phyloP scores from a whole-genome alignment of 2,113 vertebrate species.

The Podocnemis expansa region DNA sequence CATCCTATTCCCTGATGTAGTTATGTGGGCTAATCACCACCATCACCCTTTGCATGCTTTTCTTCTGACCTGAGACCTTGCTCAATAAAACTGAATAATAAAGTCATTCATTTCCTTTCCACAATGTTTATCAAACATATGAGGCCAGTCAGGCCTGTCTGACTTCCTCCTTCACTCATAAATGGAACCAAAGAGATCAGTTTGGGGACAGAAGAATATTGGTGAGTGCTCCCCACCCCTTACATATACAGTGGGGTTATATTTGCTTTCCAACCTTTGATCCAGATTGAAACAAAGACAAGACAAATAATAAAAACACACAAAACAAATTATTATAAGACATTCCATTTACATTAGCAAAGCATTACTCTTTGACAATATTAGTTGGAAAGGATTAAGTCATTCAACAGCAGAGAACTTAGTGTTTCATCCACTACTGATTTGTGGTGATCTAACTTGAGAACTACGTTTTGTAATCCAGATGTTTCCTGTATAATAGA shows the following conservation, averaged over 20 bases:
- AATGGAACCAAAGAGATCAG: not conserved
- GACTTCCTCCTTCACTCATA: not conserved
- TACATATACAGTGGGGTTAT: not conserved
- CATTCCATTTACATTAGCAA: constrained; percentile 51
- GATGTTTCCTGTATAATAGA: constrained; percentile 54
- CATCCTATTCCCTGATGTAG: not conserved
- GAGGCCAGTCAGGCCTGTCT: not conserved
- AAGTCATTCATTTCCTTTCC: not conserved
- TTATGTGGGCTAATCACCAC: not conserved
- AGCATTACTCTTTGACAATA: constrained; percentile 11
- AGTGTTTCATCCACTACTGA: constrained; percentile 37
- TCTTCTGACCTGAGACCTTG: not conserved
- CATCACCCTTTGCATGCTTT: not conserved
- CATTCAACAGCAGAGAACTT: not conserved
- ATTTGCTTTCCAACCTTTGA: not conserved
- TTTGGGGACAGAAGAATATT: not conserved
- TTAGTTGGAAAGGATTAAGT: constrained; percentile 49
- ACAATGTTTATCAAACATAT: not conserved
- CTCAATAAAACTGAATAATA: fast-evolving
- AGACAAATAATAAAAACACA: constrained; percentile 22
- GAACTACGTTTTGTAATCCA: constrained; percentile 66
- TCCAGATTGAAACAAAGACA: not conserved
- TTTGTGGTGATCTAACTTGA: constrained; percentile 63
- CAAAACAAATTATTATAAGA: constrained; percentile 23
- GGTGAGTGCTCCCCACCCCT: not conserved